phyloP scores from a whole-genome alignment of 2,888 invertebrate genomes.

The Tipula lateralis region DNA sequence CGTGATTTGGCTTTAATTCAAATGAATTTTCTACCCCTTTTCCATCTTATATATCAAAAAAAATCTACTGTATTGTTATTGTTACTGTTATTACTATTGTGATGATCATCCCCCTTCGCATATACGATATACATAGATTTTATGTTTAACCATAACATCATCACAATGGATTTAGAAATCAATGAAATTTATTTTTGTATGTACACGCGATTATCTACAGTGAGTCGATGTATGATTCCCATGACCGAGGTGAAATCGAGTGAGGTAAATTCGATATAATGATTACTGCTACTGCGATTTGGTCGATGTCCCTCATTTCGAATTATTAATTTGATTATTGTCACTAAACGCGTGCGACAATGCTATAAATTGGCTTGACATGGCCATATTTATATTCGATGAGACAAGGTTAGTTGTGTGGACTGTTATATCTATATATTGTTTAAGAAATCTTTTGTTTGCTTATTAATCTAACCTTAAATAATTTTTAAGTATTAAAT shows the following conservation, averaged over 20 bases:
- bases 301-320: neutral
- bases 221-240: conserved; percentile 9
- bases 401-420: too few species aligned
- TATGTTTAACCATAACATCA: neutral
- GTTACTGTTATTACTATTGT: neutral
- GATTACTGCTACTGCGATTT: neutral
- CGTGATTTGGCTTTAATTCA: conserved; percentile 26
- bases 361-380: neutral
- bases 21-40: neutral
- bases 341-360: neutral
- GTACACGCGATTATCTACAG: neutral
- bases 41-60: neutral
- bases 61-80: neutral
- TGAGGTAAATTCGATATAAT: conserved; percentile 24
- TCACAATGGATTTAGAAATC: neutral
- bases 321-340: neutral
- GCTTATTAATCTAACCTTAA: too few species aligned
- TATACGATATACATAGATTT: neutral
- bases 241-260: conserved; percentile 28
- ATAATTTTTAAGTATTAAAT: too few species aligned
- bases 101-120: neutral
- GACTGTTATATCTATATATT: too few species aligned
- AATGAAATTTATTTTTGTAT: neutral
- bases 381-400: neutral
- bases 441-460: too few species aligned